Conservation (phyloP, 2,888 invertebrate genomes). For the Hydriomena furcata region DNA sequence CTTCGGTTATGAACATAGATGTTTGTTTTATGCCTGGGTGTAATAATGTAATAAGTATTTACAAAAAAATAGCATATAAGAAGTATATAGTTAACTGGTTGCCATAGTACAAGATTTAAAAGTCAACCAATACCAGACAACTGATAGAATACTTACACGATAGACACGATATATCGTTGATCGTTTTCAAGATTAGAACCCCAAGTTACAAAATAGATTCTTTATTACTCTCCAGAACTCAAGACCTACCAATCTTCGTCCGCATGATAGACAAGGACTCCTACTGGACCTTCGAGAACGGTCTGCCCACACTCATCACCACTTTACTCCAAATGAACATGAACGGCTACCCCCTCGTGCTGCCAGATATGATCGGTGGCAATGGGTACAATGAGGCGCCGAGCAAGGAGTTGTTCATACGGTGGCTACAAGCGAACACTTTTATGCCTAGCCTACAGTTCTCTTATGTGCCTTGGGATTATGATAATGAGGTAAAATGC, state of each 20-base stretch:
- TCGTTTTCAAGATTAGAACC: no score
- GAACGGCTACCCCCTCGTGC: slow-evolving; percentile 87
- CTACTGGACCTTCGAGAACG: slow-evolving; percentile 86
- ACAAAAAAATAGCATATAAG: no score
- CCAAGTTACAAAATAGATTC: no score
- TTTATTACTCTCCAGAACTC: slow-evolving; percentile 71
- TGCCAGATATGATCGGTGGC: slow-evolving; percentile 91
- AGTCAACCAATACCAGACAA: no score
- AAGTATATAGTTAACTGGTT: no score
- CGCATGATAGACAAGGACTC: slow-evolving; percentile 91
- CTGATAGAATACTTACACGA: no score
- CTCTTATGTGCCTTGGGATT: slow-evolving; percentile 91
- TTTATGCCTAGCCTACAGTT: slow-evolving; percentile 92
- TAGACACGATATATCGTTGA: no score
- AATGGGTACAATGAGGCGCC: slow-evolving; percentile 80
- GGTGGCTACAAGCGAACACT: slow-evolving; percentile 90
- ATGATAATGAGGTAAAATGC: slow-evolving; percentile 76
- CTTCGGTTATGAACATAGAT: no score
- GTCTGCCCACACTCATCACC: slow-evolving; percentile 88
- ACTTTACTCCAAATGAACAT: slow-evolving; percentile 85
- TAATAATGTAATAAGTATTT: no score
- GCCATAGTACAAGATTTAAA: no score
- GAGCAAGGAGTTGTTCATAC: slow-evolving; percentile 85
- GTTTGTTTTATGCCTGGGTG: no score
- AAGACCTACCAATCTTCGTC: slow-evolving; percentile 87